Conservation (phyloP, 2,113 vertebrate genomes). For the Eulemur rufifrons region DNA sequence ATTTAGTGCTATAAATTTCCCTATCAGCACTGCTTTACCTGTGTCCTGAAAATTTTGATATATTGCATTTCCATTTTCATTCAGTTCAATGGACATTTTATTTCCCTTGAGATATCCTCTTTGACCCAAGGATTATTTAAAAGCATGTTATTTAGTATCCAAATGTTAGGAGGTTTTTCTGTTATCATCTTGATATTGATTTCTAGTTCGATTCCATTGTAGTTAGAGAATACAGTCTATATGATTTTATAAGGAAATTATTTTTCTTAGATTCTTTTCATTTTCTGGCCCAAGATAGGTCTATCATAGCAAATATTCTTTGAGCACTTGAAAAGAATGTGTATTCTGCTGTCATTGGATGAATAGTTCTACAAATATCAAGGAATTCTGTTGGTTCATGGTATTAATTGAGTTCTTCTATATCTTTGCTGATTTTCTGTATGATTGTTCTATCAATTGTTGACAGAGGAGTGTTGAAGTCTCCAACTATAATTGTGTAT, state of each 20-base stretch:
- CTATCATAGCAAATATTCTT: neutral
- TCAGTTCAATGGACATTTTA: neutral
- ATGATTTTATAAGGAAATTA: neutral
- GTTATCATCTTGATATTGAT: neutral
- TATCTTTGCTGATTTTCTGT: neutral
- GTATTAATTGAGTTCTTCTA: neutral
- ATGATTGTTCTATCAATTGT: neutral
- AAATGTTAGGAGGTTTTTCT: neutral
- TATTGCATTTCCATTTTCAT: neutral
- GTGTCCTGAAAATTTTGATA: neutral
- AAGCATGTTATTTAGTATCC: neutral
- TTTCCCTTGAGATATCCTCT: neutral
- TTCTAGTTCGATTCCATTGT: neutral
- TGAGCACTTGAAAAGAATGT: neutral
- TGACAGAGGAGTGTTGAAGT: neutral
- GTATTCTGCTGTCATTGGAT: neutral
- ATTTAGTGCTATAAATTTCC: neutral
- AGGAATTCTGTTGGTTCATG: neutral
- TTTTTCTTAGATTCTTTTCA: neutral
- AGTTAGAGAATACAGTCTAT: neutral
- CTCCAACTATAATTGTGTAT: neutral
- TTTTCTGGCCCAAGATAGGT: neutral
- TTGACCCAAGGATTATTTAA: neutral
- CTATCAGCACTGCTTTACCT: neutral
- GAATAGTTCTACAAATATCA: neutral